Percentiles rank a stretch among this genome's conserved stretches.
Conservation (phyloP, 2,113 vertebrate genomes). For the Sapayoa aenigma region DNA sequence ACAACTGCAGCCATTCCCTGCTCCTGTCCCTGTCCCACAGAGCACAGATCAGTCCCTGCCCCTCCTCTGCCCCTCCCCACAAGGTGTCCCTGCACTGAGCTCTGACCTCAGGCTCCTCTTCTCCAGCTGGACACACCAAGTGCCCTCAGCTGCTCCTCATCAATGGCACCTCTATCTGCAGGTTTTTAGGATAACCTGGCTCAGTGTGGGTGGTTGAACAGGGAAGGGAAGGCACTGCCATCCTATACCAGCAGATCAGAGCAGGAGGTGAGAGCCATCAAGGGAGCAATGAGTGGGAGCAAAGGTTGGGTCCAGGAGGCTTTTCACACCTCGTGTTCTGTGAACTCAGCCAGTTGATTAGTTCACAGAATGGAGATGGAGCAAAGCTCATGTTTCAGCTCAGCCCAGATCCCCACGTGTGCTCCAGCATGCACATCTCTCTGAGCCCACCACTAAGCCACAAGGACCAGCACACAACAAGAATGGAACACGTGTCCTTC, state of each 20-base stretch:
- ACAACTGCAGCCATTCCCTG: not conserved
- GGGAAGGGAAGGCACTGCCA: not conserved
- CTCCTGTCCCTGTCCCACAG: not conserved
- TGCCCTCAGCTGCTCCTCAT: not conserved
- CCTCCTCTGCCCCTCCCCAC: not conserved
- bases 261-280: not conserved
- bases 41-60: not conserved
- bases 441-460: not conserved
- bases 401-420: rapidly evolving
- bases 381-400: not conserved
- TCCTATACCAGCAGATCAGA: not conserved
- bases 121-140: not conserved
- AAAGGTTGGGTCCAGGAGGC: not conserved
- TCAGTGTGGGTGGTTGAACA: not conserved
- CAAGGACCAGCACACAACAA: not conserved
- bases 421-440: rapidly evolving
- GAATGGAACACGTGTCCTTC: not conserved
- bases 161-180: not conserved
- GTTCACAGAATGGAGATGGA: too few relatives aligned
- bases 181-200: not conserved
- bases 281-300: not conserved
- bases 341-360: too few relatives aligned
- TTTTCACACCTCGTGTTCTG: not conserved
- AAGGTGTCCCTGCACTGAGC: not conserved
- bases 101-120: not conserved